Evolutionary conservation across 2,797 vertebrate species (phyloP), one percentile per base, ranked within the genome.

Genomic region (Vultur gryphus): DNA sequence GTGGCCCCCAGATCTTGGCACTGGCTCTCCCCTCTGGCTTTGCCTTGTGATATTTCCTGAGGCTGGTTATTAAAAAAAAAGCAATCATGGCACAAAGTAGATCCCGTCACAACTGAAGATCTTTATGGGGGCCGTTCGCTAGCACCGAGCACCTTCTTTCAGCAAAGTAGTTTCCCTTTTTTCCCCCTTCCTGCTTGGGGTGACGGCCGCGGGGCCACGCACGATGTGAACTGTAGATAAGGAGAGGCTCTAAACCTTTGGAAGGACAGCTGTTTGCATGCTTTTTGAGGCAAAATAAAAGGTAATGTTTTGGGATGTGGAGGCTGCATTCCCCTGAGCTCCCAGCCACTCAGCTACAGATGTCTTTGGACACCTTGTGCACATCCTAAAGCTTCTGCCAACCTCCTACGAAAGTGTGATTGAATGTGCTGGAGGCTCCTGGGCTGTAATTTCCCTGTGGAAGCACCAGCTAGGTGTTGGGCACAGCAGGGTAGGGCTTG

Each of bases 131-230:
- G 10, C 48, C 5, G 2, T 57, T 48, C 1, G 2, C 9, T 37
- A 52, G 54, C 31, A 48, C 55, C 6, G 1, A 82, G n/a, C 0
- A 0, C 35, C 46, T 83, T 59, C 49, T 71, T 73, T 77, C 51
- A 59, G 35, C 16, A 5, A 44, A 70, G 28, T 0, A 25, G 7
- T 81, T 80, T 75, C 76, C 35, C 20, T 59, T 91, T 83, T 66
- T n/a, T 7, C 16, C 48, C 23, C 19, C 16, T 58, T 62, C 29
- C 80, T 52, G 5, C 59, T 79, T 61, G 58, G 37, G 48, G 23
- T 59, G 43, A 20, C 0, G 6, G 41, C 62, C 0, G 0, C 1
- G 1, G 11, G 77, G 54, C 55, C 26, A 23, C 0, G 0, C 14
- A 1, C 1, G 4, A 35, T 49, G 35, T 11, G 57, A 87, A 12